Conservation (phyloP, 2,113 vertebrate genomes). For the Perognathus longimembris region DNA sequence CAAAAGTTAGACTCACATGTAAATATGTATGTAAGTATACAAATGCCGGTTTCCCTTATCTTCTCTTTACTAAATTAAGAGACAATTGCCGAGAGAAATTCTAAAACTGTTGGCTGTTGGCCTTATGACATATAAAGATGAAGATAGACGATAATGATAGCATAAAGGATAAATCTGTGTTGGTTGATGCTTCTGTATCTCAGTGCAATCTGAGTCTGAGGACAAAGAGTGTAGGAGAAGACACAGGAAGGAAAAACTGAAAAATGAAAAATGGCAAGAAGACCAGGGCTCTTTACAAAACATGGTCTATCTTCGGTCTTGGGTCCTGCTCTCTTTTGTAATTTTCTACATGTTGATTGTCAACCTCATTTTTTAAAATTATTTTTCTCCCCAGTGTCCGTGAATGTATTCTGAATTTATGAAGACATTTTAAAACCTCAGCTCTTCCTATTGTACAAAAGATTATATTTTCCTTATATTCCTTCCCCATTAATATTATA, state of each 20-base stretch:
- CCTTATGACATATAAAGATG: neutral
- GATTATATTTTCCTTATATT: neutral
- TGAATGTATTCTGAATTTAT: neutral
- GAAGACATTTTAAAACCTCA: neutral
- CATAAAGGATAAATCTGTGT: neutral
- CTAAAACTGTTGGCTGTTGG: neutral
- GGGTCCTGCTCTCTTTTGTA: neutral
- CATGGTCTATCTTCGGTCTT: neutral
- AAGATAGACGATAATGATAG: neutral
- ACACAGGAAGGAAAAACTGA: neutral
- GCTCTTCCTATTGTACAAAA: neutral
- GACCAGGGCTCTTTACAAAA: neutral
- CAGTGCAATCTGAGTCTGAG: neutral
- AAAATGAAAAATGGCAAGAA: neutral
- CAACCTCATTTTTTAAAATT: neutral
- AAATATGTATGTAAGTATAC: neutral
- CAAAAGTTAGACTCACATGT: neutral
- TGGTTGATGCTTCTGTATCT: neutral
- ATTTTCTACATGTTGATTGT: neutral
- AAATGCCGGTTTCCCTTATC: neutral
- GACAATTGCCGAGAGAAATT: neutral
- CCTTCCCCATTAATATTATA: neutral
- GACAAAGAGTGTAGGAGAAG: neutral
- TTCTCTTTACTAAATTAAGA: constrained; percentile 17
- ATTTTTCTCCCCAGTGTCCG: neutral